Evolutionary conservation across 37 sponge, comb jelly and placozoan species (phyloP).

Genomic region (Oscarella lobularis): DNA sequence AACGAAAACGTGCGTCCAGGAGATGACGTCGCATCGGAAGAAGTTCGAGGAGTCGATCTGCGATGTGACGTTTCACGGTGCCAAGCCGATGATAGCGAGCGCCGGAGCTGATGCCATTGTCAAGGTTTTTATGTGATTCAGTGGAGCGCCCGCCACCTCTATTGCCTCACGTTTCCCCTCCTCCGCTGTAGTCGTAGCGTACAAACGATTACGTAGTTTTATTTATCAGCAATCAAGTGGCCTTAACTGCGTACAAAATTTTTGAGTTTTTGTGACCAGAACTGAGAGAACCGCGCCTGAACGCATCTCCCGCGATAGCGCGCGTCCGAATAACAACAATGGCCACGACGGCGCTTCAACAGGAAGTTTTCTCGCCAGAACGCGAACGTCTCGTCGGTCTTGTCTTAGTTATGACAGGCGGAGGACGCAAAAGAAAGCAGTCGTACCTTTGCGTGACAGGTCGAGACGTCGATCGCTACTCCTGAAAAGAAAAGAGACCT

Average conservation of each 20-base stretch:
- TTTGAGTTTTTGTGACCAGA: no score
- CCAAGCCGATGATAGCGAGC: conserved; percentile 73
- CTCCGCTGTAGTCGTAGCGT: no score
- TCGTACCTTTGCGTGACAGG: conserved; percentile 55
- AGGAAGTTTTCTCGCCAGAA: conserved; percentile 52
- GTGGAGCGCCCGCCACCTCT: no score
- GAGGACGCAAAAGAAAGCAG: conserved; percentile 52
- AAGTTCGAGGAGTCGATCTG: conserved; percentile 71
- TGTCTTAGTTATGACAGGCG: conserved; percentile 54
- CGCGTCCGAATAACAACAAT: no score
- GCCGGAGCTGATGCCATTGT: conserved; percentile 88
- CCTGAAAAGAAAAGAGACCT: neutral
- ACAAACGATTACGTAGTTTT: no score
- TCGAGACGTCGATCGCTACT: neutral
- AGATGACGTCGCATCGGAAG: conserved; percentile 79
- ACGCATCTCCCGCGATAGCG: no score
- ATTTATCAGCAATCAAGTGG: no score
- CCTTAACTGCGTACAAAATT: no score
- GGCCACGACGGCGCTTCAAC: no score
- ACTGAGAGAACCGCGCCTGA: no score
- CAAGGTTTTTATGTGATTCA: conserved; percentile 59
- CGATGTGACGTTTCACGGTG: conserved; percentile 72
- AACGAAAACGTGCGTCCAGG: conserved; percentile 78
- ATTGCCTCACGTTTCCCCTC: no score
- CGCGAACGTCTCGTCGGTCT: conserved; percentile 53